Base-by-base conservation (phyloP, 2,113 vertebrate species). In the Percopsis transmontana region DNA sequence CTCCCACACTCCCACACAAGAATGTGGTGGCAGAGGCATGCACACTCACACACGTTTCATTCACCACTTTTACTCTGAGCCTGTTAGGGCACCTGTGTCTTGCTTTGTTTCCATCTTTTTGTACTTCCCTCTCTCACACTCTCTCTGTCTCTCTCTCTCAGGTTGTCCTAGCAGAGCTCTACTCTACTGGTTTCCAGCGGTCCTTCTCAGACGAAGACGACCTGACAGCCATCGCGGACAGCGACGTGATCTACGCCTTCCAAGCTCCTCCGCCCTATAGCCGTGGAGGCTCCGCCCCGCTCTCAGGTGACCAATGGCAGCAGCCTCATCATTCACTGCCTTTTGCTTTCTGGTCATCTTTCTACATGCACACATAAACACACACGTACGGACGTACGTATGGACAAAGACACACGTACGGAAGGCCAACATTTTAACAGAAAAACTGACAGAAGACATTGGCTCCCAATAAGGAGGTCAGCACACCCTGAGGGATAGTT, bases 121-220 rank as follows among this genome's bases (percentile, higher is more conserved):
- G 33, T 14, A 42, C 48, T 16, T 62, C 51, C 62, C 18, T 44
- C 33, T 42, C 44, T 18, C 41, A n/a, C 33, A 39, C 27, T 56
- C 62, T 38, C 11, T 63, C 10, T 61, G 3, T 66, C 33, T 44
- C 13, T 23, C 8, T 27, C 7, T 16, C 19, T 67, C 85, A 97
- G 96, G 92, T 98, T 74, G 93, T 98, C 81, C 92, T 98, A 59
- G 87, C 90, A 1, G 96, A 98, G 86, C 40, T 98, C 76, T 92
- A 92, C 75, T 81, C 94, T 9, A 91, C 74, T 1, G 96, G 96
- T 1, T 93, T 95, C 88, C 93, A 95, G 74, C 93, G 93, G 27
- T 98, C 96, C 19, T 95, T 98, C 71, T 90, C 81, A 0, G 94
- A 98, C n/a, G 84, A 92, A 1, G 95, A 98, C 5, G 94, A 95